phyloP scores from a whole-genome alignment of 1,140 invertebrate species.

The Caenorhabditis briggsae region DNA sequence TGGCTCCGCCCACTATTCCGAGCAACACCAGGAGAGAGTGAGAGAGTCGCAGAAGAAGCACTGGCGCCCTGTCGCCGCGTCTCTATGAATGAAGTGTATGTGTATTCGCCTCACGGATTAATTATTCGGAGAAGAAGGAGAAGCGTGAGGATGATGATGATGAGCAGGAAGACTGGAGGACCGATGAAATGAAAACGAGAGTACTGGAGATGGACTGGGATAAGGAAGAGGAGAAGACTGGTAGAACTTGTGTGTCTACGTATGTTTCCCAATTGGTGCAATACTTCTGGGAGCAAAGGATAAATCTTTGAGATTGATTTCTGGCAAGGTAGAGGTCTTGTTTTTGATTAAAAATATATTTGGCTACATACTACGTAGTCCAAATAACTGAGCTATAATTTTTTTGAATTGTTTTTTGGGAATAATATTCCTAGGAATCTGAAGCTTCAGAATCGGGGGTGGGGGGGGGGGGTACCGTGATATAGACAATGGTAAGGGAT shows the following conservation, averaged over 20 bases:
- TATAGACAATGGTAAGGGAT: no score
- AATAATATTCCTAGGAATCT: no score
- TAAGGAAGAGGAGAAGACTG: not conserved
- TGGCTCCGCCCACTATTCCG: slow-evolving; percentile 12
- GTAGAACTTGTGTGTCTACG: slow-evolving; percentile 5
- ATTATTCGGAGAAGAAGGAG: slow-evolving; percentile 29
- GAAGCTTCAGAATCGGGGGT: no score
- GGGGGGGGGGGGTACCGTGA: no score
- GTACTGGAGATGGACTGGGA: not conserved
- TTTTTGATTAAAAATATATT: no score
- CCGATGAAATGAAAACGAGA: slow-evolving; percentile 27
- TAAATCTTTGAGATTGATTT: not conserved
- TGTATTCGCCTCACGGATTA: slow-evolving; percentile 47
- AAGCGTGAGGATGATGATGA: slow-evolving; percentile 20
- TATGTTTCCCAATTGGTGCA: not conserved
- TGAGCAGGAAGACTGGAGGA: slow-evolving; percentile 18
- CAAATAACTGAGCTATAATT: no score
- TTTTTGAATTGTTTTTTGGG: no score
- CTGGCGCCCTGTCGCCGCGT: slow-evolving; percentile 50
- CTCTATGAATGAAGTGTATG: slow-evolving; percentile 42
- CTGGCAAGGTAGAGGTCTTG: no score
- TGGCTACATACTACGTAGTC: no score
- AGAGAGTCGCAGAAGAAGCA: slow-evolving; percentile 7
- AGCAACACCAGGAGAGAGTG: not conserved
- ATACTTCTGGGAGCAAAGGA: not conserved